Conservation (phyloP, 1,140 invertebrate genomes). For the Cheumatopsyche charites region DNA sequence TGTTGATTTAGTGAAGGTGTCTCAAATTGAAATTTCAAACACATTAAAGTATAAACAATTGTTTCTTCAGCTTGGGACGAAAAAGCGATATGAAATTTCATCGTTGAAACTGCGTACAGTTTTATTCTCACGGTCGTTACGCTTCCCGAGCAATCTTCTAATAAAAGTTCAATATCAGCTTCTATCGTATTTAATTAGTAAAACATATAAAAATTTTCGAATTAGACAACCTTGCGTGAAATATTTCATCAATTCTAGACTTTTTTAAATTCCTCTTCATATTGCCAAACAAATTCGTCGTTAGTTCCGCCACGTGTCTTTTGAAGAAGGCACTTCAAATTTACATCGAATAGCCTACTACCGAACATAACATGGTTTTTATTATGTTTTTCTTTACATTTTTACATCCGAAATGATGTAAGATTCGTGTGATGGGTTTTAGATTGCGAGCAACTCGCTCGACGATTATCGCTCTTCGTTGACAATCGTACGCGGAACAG, state of each 20-base stretch:
- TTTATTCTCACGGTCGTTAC: slow-evolving; percentile 18
- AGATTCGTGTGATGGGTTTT: slow-evolving; percentile 21
- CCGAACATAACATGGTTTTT: neutral
- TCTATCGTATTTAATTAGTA: too few relatives aligned
- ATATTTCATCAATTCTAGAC: too few relatives aligned
- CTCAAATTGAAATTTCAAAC: neutral
- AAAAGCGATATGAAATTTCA: slow-evolving; percentile 14
- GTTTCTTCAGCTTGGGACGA: neutral
- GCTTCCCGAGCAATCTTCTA: neutral
- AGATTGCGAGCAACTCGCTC: slow-evolving; percentile 18
- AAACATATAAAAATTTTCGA: too few relatives aligned
- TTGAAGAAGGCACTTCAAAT: neutral
- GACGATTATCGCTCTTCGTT: slow-evolving; percentile 6
- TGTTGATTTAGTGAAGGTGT: neutral
- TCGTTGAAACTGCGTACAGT: slow-evolving; percentile 11
- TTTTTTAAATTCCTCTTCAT: too few relatives aligned
- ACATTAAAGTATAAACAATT: neutral
- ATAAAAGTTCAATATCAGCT: neutral
- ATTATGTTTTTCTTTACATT: neutral
- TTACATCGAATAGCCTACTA: neutral
- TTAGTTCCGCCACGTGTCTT: neutral
- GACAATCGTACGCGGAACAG: slow-evolving; percentile 12
- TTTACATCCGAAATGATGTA: slow-evolving; percentile 16
- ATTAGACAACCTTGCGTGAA: too few relatives aligned
- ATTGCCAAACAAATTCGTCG: too few relatives aligned